These are phyloP conservation scores for Conistra vaccinii DNA, from an alignment of 2,888 invertebrate species.

Conservation along the genomic window DNA sequence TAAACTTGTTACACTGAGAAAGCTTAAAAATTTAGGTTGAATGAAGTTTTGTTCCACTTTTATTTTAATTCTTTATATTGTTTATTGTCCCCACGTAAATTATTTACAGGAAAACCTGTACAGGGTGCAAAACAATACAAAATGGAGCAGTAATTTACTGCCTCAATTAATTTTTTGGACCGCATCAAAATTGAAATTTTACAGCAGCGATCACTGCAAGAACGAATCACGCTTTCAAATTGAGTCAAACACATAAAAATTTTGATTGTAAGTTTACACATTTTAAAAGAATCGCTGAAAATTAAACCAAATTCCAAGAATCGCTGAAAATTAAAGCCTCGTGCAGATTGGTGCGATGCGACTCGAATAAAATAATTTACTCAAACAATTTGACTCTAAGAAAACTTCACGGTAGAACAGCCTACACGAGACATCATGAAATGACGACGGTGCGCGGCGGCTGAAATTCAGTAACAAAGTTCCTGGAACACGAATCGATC, in stretches of 20 bases:
- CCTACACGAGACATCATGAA: no score
- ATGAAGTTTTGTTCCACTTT: slow-evolving; percentile 6
- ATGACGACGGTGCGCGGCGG: no score
- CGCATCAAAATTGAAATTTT: background rate
- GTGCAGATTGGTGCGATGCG: no score
- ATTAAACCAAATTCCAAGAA: no score
- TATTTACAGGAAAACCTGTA: background rate
- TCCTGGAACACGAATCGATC: background rate
- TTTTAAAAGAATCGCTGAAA: background rate
- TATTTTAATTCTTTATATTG: slow-evolving; percentile 1
- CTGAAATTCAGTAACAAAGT: background rate
- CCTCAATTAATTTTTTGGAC: background rate
- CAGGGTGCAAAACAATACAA: background rate
- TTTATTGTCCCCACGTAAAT: background rate
- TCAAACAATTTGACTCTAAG: no score
- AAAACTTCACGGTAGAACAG: no score
- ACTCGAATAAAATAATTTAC: no score
- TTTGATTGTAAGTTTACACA: background rate
- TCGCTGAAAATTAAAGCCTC: no score
- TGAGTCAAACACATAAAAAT: background rate
- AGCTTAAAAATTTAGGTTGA: slow-evolving; percentile 1
- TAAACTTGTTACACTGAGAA: background rate
- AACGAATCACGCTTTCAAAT: background rate
- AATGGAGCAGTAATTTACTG: background rate
- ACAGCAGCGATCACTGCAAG: background rate